Evolutionary conservation across 2,797 vertebrate genomes (phyloP), one percentile per base, ranked within the genome.

Genomic region (Hybognathus amarus): DNA sequence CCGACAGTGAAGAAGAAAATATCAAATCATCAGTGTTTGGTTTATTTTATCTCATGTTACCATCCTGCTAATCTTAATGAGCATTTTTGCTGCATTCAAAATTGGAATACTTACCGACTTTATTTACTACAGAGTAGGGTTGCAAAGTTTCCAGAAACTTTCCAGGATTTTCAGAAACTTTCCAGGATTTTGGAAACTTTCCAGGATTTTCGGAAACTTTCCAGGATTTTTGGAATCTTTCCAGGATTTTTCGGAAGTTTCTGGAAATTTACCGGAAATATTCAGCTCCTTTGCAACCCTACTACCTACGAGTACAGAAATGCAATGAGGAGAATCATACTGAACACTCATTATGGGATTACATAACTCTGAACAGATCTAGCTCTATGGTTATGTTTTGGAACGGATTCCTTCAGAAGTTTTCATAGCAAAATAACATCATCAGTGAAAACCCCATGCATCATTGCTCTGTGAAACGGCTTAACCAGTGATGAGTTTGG

Each of bases 401-500:
- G n/a, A 45, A 27, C 8, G n/a, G 40, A n/a, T 76, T 42, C 10
- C 40, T 11, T 42, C 9, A 50, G 45, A 73, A 52, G 30, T 47
- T 52, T 30, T 52, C 8, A 40, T 12, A 36, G 36, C 36, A 20
- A 24, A 59, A 61, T 27, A 69, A 40, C 33, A 24, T 40, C 77
- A 13, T 20, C 15, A 68, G 38, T 52, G n/a, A 36, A 33, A 54
- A 20, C 10, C 11, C 0, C n/a, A 15, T 3, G 5, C 59, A 2
- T 68, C 45, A 80, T 38, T 67, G 56, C 27, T 56, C 54, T 24
- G 54, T 24, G 54, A 24, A 59, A 24, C 1, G 10, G 27, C 30
- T 73, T 70, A 22, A 18, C 13, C 73, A 42, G 36, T 40, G 63
- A 75, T 67, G 36, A 73, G 33, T 36, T 68, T 69, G 77, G 66